These are phyloP conservation scores for Ascaphus truei DNA, from an alignment of 2,113 vertebrate genomes.

Conservation along the genomic window DNA sequence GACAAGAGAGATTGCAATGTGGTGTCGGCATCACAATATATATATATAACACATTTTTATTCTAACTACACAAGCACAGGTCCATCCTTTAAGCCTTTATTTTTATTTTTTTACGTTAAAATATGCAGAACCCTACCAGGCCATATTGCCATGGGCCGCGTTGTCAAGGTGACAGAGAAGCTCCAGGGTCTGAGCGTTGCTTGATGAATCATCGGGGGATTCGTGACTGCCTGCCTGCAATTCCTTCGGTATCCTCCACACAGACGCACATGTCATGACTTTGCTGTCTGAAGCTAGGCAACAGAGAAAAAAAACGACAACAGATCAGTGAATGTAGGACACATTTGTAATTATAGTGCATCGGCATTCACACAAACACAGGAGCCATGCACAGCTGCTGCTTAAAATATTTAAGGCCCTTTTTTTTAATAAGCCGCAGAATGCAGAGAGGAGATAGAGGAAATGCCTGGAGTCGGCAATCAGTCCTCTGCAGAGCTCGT, in stretches of 20 bases:
- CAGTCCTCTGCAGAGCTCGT: slow-evolving; percentile 29
- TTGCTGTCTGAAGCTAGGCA: slow-evolving; percentile 84
- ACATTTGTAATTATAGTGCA: slow-evolving; percentile 32
- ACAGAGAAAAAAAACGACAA: slow-evolving; percentile 55
- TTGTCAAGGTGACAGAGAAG: slow-evolving; percentile 95
- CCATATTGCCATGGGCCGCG: slow-evolving; percentile 78
- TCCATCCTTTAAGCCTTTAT: too few relatives aligned
- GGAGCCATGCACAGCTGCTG: slow-evolving; percentile 41
- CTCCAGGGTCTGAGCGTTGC: slow-evolving; percentile 92
- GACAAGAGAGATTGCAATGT: too few relatives aligned
- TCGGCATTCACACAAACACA: slow-evolving; percentile 39
- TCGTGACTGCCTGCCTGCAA: slow-evolving; percentile 91
- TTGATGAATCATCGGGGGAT: slow-evolving; percentile 91
- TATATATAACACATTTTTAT: too few relatives aligned
- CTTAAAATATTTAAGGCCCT: slow-evolving; percentile 43
- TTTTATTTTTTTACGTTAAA: too few relatives aligned
- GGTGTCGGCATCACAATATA: too few relatives aligned
- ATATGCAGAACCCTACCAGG: slow-evolving; percentile 82
- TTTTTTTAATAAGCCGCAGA: slow-evolving; percentile 36
- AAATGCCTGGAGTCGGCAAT: slow-evolving; percentile 22
- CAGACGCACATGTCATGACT: slow-evolving; percentile 86
- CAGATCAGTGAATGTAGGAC: slow-evolving; percentile 45
- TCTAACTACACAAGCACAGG: too few relatives aligned
- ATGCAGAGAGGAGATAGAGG: slow-evolving; percentile 3
- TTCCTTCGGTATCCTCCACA: slow-evolving; percentile 95